Evolutionary conservation across 2,113 vertebrate species (phyloP).

Genomic region (Oryzias celebensis): DNA sequence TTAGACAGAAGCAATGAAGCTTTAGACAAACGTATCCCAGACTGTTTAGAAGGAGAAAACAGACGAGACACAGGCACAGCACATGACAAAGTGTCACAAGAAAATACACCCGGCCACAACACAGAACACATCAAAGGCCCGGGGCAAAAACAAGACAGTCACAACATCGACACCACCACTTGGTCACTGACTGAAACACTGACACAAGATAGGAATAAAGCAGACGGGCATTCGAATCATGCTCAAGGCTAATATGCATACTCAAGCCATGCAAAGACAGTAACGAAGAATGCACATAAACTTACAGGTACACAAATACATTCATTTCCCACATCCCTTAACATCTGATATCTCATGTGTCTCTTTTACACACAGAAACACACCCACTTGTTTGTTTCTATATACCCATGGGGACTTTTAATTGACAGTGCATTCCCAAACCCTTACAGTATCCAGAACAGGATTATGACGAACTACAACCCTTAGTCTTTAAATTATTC

Average conservation of each 20-base stretch:
- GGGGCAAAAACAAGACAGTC: constrained; percentile 27
- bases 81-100: constrained; percentile 39
- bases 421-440: too few relatives aligned
- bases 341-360: not conserved
- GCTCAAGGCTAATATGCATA: constrained; percentile 32
- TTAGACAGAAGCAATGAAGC: constrained; percentile 55
- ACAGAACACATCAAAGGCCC: constrained; percentile 53
- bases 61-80: constrained; percentile 60
- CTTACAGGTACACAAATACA: constrained; percentile 33
- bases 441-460: too few relatives aligned
- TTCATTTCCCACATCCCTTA: not conserved
- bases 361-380: constrained; percentile 14
- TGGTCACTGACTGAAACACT: constrained; percentile 20
- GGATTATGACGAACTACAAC: too few relatives aligned
- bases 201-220: constrained; percentile 16
- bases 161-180: constrained; percentile 28
- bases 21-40: constrained; percentile 61
- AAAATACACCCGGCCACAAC: constrained; percentile 48
- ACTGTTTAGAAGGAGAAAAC: constrained; percentile 57
- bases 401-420: too few relatives aligned
- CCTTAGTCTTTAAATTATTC: too few relatives aligned
- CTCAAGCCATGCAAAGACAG: constrained; percentile 49
- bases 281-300: constrained; percentile 56
- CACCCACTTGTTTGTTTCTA: constrained; percentile 9
- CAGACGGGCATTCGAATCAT: constrained; percentile 28